Percentiles rank a stretch among this genome's conserved stretches.
phyloP scores from a whole-genome alignment of 2,113 vertebrate species.

The Ailurus styani region DNA sequence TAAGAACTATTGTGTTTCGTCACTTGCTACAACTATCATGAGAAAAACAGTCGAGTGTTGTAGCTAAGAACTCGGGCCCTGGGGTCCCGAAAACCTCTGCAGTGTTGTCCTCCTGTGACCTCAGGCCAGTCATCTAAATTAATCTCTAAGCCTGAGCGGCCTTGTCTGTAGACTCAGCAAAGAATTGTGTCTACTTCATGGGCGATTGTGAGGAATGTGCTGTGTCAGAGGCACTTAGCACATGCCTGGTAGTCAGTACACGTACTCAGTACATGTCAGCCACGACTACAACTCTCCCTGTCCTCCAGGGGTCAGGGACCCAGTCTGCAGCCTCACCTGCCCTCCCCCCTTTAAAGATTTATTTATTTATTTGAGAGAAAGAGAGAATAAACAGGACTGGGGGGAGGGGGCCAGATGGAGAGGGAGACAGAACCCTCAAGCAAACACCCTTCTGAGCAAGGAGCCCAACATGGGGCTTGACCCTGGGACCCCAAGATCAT shows the following conservation, averaged over 20 bases:
- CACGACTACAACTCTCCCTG: not conserved
- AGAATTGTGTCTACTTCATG: not conserved
- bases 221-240: not conserved
- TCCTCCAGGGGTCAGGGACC: not conserved
- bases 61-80: not conserved
- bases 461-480: no score
- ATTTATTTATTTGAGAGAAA: not conserved
- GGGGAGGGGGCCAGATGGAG: no score
- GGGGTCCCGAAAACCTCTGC: not conserved
- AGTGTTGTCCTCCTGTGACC: not conserved
- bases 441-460: no score
- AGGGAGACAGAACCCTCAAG: no score
- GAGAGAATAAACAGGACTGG: no score
- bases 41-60: not conserved
- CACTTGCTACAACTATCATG: not conserved
- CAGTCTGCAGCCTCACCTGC: not conserved
- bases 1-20: not conserved
- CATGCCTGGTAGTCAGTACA: not conserved
- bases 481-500: no score
- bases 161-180: not conserved
- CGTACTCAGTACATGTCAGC: fast-evolving
- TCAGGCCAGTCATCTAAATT: not conserved
- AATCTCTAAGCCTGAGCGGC: not conserved
- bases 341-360: not conserved
- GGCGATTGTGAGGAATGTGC: not conserved